Conservation (phyloP, 2,113 vertebrate species). For the Struthio camelus region DNA sequence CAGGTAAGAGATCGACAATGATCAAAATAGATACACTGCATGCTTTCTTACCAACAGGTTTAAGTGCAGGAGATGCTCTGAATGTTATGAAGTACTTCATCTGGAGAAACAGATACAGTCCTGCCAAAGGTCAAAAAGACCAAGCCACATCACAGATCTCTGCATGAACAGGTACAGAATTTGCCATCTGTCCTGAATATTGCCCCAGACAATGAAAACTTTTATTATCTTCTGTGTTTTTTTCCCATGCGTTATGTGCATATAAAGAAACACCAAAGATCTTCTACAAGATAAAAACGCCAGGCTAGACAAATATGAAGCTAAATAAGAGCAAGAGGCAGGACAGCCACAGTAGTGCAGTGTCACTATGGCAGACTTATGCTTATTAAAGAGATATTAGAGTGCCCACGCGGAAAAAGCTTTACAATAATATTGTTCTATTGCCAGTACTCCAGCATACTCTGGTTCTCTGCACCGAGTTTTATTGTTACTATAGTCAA, state of each 20-base stretch:
- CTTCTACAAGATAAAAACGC: neutral
- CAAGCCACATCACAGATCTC: neutral
- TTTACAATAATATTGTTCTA: rapidly evolving
- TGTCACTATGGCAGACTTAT: neutral
- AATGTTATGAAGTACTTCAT: neutral
- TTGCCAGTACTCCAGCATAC: neutral
- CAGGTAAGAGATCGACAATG: neutral
- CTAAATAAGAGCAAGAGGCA: neutral
- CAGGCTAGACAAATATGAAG: neutral
- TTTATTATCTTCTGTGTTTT: neutral
- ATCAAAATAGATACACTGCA: neutral
- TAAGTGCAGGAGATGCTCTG: neutral
- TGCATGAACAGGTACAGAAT: neutral
- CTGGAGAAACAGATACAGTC: neutral
- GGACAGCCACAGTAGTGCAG: rapidly evolving
- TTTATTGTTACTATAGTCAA: neutral
- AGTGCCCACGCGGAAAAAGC: neutral
- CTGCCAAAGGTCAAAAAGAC: neutral
- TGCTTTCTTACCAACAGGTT: neutral
- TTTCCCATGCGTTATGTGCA: neutral
- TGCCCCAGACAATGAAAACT: neutral
- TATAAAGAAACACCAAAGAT: neutral
- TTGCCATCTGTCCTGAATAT: neutral
- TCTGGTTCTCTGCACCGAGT: neutral
- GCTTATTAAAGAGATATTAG: neutral